Evolutionary conservation across 2,113 vertebrate genomes (phyloP).

Genomic region (Trematomus loennbergii): DNA sequence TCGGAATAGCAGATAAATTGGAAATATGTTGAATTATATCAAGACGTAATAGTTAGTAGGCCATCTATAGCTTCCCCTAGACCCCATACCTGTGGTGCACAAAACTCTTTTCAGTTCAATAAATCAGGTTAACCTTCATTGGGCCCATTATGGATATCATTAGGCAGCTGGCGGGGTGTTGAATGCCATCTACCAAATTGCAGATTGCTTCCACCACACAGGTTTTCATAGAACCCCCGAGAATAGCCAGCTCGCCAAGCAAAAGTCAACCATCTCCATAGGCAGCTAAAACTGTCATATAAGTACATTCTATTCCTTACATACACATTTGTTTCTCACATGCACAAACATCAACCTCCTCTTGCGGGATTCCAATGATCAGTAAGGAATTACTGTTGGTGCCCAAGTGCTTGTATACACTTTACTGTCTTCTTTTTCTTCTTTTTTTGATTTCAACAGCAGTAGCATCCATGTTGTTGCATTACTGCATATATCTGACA

Average conservation of each 20-base stretch:
- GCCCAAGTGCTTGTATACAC: neutral
- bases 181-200: neutral
- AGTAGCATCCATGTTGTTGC: too few relatives aligned
- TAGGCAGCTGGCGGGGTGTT: constrained; percentile 24
- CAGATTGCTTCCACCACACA: constrained; percentile 14
- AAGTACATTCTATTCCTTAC: neutral
- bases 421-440: too few relatives aligned
- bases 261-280: neutral
- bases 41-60: neutral
- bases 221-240: constrained; percentile 17
- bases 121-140: neutral
- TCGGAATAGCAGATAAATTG: neutral
- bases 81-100: neutral
- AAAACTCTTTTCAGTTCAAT: neutral
- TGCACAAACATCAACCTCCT: neutral
- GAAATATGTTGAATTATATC: neutral
- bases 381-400: neutral
- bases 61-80: neutral
- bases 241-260: neutral
- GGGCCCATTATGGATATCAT: constrained; percentile 6
- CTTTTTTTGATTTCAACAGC: too few relatives aligned
- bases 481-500: too few relatives aligned
- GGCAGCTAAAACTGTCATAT: neutral
- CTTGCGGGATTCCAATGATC: neutral
- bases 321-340: neutral